Base-by-base conservation (phyloP, 1,140 invertebrate species). In the Heliconius himera region DNA sequence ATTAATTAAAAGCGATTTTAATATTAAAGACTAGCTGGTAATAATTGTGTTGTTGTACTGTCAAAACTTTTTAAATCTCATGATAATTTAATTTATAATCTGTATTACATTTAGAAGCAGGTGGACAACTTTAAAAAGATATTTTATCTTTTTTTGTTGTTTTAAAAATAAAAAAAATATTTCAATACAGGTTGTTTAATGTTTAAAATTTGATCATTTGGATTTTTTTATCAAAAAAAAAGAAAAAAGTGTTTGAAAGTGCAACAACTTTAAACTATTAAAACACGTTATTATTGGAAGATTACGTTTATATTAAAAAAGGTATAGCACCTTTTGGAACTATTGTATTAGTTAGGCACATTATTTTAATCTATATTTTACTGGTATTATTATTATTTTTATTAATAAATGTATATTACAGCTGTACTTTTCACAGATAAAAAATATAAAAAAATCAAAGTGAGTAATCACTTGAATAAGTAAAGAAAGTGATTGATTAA, bases 301-400 rank as follows among this genome's bases (percentile, higher is more conserved):
- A 84, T 84, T 87, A 84, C 76, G 29, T 77, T 81, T 82, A 82
- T 72, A 84, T 80, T 79, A 86, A 87, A 83, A 86, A 87, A 83
- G 78, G 82, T 81, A 78, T 74, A 90, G 88, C 89, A 92, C 90
- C 89, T 87, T 80, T 36, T 88, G 86, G 87, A 90, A 90, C 89
- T 91, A 84, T 87, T 86, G 85, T 84, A 83, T 84, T 85, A 20
- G 77, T 74, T 85, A 91, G 89, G 85, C 90, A 90, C 89, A 84
- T 87, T 84, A 81, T 86, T 80, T 82, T 83, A 84, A 81, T 85
- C 84, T 83, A 85, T 78, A 51, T 81, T 82, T 80, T 82, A 84
- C 76, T 89, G 83, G 85, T 88, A 87, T 81, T 81, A 81, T 66
- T 22, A 66, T 11, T n/a, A 8, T 66, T 18, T 56, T 18, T 9